Conservation (phyloP, 2,113 vertebrate genomes). For the Coptodon rendalli region DNA sequence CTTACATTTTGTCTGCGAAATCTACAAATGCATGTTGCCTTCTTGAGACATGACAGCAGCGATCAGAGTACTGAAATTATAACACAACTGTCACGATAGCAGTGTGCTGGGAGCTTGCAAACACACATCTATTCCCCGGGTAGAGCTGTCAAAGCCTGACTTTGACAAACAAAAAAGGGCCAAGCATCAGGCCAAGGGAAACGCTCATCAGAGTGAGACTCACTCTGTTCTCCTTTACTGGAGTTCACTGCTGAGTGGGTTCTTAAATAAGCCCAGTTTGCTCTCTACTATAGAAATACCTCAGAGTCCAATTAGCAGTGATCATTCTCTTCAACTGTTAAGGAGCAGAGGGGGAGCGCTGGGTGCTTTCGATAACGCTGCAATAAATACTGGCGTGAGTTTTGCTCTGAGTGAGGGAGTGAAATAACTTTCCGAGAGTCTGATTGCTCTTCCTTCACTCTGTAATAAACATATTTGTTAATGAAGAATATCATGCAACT, state of each 20-base stretch:
- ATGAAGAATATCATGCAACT: not conserved
- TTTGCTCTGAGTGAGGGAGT: not conserved
- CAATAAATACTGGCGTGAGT: not conserved
- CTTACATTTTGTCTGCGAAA: conserved; percentile 7
- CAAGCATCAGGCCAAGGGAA: conserved; percentile 19
- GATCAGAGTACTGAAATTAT: conserved; percentile 38
- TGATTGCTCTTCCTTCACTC: not conserved
- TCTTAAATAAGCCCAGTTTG: conserved; percentile 21
- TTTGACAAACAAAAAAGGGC: conserved; percentile 28
- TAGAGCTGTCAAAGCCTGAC: conserved; percentile 38
- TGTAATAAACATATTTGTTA: not conserved
- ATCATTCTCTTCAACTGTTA: conserved; percentile 41
- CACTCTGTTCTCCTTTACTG: conserved; percentile 9
- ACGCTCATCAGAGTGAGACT: not conserved
- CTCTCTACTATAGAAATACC: conserved; percentile 33
- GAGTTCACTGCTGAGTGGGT: conserved; percentile 26
- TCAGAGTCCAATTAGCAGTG: conserved; percentile 56
- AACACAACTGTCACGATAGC: conserved; percentile 17
- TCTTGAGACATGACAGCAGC: conserved; percentile 34
- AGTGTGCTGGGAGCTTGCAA: not conserved
- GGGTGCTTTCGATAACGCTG: conserved; percentile 19
- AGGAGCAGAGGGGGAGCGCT: not conserved
- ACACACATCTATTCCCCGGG: conserved; percentile 28
- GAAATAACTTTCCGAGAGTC: not conserved
- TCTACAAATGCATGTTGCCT: conserved; percentile 20